Evolutionary conservation across 2,888 invertebrate species (phyloP), one percentile per base, ranked within the genome.

Genomic region (Gandaritis pyraliata): DNA sequence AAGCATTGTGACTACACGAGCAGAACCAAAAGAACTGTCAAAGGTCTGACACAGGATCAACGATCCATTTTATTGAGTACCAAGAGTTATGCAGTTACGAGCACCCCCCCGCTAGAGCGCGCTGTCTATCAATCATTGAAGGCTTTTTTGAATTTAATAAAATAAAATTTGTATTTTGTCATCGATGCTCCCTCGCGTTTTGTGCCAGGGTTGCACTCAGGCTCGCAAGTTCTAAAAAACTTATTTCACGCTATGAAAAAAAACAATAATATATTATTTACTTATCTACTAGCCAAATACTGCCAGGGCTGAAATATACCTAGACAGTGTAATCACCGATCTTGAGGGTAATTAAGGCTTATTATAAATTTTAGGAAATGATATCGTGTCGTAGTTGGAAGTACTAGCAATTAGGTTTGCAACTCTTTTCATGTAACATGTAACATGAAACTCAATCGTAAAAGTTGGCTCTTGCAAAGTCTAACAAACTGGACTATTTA

Each of bases 111-210:
- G 71, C 73, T 71, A 68, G 77, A 77, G 89, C 87, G 90, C 81
- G 86, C 83, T 83, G 86, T 88, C 91, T 92, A 92, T 93, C 92
- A 92, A 92, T 93, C 92, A 92, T 91, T 83, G 87, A 72, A 90
- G 88, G 87, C 86, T 92, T 92, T 92, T 93, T 93, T 92, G 90
- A 93, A 92, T 93, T 93, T 93, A 92, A 93, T 93, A 92, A 93
- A 92, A 92, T 92, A 92, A 92, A 92, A 91, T 92, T 93, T 93
- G 92, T 93, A 92, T 92, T 92, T 92, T 91, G 92, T 92, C 92
- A 91, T 90, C 88, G 91, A 82, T 82, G 83, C 91, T 85, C 87
- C 89, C 88, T 88, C 86, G 88, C 83, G 84, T 79, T 87, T 83
- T 77, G 54, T 50, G 33, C 49, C 90, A 87, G 92, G 72, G 78